phyloP scores from a whole-genome alignment of 2,888 invertebrate genomes.

The Napeogenes inachia region DNA sequence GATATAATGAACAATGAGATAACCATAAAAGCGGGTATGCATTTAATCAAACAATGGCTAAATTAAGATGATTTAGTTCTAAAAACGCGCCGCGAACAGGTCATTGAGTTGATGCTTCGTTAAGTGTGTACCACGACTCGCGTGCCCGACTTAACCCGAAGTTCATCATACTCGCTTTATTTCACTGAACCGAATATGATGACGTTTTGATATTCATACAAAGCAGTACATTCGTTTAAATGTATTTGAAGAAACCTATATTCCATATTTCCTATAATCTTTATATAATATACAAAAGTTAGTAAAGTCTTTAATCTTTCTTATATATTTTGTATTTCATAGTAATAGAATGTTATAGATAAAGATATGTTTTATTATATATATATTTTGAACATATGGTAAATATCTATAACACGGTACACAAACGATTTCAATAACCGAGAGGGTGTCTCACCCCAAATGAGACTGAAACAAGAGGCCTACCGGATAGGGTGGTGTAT shows the following conservation, averaged over 20 bases:
- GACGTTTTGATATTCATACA: background rate
- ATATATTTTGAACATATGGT: conserved; percentile 9
- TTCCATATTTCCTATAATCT: no score
- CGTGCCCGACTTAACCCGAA: conserved; percentile 45
- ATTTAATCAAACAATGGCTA: conserved; percentile 8
- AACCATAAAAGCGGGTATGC: background rate
- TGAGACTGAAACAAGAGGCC: conserved; percentile 61
- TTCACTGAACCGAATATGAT: conserved; percentile 53
- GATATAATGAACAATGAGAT: no score
- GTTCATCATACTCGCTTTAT: conserved; percentile 59
- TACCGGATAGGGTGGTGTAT: conserved; percentile 29
- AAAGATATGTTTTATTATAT: conserved; percentile 10
- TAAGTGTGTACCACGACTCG: conserved; percentile 44
- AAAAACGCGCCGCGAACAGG: conserved; percentile 45
- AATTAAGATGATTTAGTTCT: conserved; percentile 27
- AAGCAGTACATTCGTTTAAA: no score
- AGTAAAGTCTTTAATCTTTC: no score
- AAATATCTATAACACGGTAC: conserved; percentile 4
- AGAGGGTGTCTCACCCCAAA: conserved; percentile 44
- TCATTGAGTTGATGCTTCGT: conserved; percentile 33
- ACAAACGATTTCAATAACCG: conserved; percentile 20
- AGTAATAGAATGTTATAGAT: conserved; percentile 5
- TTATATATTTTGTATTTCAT: background rate
- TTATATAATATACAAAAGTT: conserved; percentile 1
- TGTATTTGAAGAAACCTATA: no score